Conservation (phyloP, 2,113 vertebrate species). For the Centropus unirufus region DNA sequence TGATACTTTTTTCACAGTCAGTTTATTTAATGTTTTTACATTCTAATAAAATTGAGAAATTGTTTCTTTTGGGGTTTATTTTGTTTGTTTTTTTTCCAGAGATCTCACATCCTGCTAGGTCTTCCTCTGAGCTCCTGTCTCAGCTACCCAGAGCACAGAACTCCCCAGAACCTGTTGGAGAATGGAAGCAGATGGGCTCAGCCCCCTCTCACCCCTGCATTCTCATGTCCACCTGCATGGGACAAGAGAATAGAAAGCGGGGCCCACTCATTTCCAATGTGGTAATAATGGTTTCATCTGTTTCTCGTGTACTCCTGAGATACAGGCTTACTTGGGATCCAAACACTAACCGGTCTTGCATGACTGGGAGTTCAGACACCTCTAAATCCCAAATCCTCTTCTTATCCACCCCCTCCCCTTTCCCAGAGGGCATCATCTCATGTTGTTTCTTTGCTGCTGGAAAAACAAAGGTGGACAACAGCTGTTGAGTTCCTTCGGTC, state of each 20-base stretch:
- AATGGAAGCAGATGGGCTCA: not conserved
- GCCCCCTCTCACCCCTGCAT: not conserved
- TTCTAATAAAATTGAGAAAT: not conserved
- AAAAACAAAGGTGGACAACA: not conserved
- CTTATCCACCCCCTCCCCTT: not conserved
- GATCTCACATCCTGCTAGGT: not conserved
- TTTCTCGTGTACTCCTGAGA: not conserved
- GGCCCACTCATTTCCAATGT: not conserved
- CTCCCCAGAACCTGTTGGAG: not conserved
- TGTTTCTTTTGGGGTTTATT: not conserved
- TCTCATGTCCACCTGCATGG: accelerated
- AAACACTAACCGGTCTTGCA: not conserved
- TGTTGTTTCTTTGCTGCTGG: not conserved
- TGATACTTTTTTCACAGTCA: accelerated
- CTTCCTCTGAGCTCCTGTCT: not conserved
- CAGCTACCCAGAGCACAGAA: not conserved
- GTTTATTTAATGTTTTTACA: not conserved
- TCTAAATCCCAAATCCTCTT: not conserved
- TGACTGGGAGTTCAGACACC: not conserved
- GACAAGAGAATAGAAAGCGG: not conserved
- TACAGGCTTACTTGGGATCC: accelerated
- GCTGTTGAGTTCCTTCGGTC: not conserved
- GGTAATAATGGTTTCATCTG: not conserved
- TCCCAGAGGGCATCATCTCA: not conserved
- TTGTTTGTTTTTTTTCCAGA: not conserved